Evolutionary conservation across 2,888 invertebrate genomes (phyloP).

Genomic region (Agrochola litura): DNA sequence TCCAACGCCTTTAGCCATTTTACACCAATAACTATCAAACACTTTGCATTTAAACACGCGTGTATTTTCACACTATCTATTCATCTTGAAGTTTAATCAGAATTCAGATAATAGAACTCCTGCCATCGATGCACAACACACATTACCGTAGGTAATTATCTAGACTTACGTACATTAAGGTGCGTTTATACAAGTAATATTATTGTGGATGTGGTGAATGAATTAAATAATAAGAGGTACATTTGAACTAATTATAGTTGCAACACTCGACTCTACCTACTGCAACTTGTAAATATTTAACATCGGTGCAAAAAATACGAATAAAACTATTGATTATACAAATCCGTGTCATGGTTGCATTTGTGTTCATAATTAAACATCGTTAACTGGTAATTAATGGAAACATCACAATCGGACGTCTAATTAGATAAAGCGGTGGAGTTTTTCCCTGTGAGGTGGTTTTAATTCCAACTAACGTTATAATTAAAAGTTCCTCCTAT

Average conservation of each 20-base stretch:
- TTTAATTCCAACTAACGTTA: constrained; percentile 47
- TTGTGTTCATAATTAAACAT: constrained; percentile 51
- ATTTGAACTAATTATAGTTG: neutral
- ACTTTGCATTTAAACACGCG: constrained; percentile 27
- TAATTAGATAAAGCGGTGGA: constrained; percentile 53
- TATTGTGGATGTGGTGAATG: neutral
- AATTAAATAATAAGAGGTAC: neutral
- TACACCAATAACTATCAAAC: constrained; percentile 57
- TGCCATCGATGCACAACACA: neutral
- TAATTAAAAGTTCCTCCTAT: constrained; percentile 51
- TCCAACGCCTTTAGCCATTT: constrained; percentile 42
- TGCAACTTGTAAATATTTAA: constrained; percentile 8
- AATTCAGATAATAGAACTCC: constrained; percentile 8
- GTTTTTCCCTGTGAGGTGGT: constrained; percentile 50
- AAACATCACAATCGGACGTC: constrained; percentile 52
- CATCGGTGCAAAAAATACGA: constrained; percentile 11
- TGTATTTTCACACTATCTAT: constrained; percentile 20
- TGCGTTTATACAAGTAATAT: neutral
- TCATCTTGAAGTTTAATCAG: constrained; percentile 24
- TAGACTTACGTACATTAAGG: neutral
- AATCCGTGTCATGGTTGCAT: constrained; percentile 61
- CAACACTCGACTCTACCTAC: constrained; percentile 9
- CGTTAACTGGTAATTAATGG: constrained; percentile 54
- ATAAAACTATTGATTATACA: constrained; percentile 38
- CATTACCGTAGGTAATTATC: neutral